Evolutionary conservation across 2,888 invertebrate species (phyloP).

Genomic region (Drosophila demipolita): DNA sequence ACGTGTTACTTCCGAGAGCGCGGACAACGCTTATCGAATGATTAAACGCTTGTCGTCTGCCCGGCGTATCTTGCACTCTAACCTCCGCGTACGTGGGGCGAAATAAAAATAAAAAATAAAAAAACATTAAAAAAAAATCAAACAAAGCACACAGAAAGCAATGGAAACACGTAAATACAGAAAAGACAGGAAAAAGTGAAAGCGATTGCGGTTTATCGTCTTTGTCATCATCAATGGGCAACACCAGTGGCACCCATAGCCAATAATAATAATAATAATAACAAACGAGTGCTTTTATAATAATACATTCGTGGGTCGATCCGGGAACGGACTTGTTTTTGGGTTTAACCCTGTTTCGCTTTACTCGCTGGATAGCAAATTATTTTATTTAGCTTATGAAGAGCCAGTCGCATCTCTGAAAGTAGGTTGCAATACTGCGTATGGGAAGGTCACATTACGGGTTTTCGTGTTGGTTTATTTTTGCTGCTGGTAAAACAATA

Average conservation of each 20-base stretch:
- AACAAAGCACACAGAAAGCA: neutral
- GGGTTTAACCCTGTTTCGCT: conserved; percentile 21
- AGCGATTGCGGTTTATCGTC: conserved; percentile 64
- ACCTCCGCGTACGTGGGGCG: conserved; percentile 45
- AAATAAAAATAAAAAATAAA: neutral
- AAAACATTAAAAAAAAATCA: neutral
- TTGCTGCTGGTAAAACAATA: neutral
- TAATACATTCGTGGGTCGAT: conserved; percentile 31
- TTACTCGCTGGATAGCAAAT: conserved; percentile 19
- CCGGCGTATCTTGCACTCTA: conserved; percentile 61
- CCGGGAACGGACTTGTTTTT: neutral
- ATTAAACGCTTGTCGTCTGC: conserved; percentile 9
- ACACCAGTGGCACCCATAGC: conserved; percentile 39
- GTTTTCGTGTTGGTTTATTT: neutral
- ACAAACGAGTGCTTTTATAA: conserved; percentile 1
- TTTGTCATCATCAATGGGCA: conserved; percentile 51
- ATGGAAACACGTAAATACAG: conserved; percentile 13
- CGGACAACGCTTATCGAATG: conserved; percentile 38
- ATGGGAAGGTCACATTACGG: conserved; percentile 4
- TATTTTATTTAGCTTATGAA: neutral
- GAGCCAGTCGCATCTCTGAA: conserved; percentile 1
- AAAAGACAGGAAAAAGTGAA: conserved; percentile 56
- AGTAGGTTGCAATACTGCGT: conserved; percentile 7
- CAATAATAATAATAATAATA: neutral
- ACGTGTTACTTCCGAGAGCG: conserved; percentile 64